Percentiles rank a stretch among this genome's conserved stretches.
Evolutionary conservation across 2,113 vertebrate species (phyloP).

Genomic region (Phyllopteryx taeniolatus): DNA sequence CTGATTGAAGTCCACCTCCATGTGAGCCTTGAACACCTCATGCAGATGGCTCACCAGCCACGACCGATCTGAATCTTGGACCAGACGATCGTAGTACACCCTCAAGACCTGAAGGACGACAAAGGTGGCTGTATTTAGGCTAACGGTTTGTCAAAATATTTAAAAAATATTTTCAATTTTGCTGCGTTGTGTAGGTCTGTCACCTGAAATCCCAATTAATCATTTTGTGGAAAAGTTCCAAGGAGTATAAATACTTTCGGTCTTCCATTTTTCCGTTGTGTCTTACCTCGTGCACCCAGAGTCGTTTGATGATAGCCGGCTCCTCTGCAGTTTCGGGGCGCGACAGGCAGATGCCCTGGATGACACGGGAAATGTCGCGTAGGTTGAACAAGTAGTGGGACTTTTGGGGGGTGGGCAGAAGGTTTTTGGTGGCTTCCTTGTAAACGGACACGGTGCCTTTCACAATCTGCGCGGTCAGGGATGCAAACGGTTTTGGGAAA

Average conservation of each 20-base stretch:
- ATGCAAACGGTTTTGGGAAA: slow-evolving; percentile 77
- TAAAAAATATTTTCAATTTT: too few relatives aligned
- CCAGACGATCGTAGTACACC: slow-evolving; percentile 88
- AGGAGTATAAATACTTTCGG: neutral
- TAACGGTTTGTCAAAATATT: neutral
- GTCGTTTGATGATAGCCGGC: slow-evolving; percentile 76
- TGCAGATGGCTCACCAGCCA: slow-evolving; percentile 82
- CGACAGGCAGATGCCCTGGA: slow-evolving; percentile 88
- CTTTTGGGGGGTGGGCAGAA: slow-evolving; percentile 86
- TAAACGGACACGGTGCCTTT: slow-evolving; percentile 80
- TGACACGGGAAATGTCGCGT: slow-evolving; percentile 86
- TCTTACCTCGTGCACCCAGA: slow-evolving; percentile 92
- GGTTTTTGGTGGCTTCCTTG: slow-evolving; percentile 84
- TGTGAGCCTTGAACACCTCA: slow-evolving; percentile 63
- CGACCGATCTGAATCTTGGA: slow-evolving; percentile 77
- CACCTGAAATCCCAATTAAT: too few relatives aligned
- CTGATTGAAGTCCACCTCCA: slow-evolving; percentile 81
- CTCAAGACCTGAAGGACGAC: slow-evolving; percentile 77
- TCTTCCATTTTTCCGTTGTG: neutral
- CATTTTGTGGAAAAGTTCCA: too few relatives aligned
- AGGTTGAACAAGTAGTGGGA: slow-evolving; percentile 93
- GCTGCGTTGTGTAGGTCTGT: too few relatives aligned
- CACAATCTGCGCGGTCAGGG: slow-evolving; percentile 79
- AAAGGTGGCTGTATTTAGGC: neutral
- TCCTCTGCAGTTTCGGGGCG: slow-evolving; percentile 80